Conservation (phyloP, 2,797 vertebrate species). For the Novumbra hubbsi region DNA sequence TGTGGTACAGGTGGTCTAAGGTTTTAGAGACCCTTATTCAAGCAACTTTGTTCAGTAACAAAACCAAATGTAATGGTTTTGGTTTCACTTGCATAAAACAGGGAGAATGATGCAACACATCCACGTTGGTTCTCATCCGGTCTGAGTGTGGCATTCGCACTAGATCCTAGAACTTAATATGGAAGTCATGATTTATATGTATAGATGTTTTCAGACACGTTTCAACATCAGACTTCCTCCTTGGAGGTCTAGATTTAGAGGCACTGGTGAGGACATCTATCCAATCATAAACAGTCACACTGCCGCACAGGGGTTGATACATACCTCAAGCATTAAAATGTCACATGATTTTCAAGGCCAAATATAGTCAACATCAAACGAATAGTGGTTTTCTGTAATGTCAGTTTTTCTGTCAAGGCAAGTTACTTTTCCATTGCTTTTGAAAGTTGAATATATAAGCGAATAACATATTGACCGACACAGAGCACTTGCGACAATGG, state of each 20-base stretch:
- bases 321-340: slow-evolving; percentile 10
- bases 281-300: slow-evolving; percentile 31
- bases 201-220: slow-evolving; percentile 51
- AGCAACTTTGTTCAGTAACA: too few species aligned
- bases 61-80: too few species aligned
- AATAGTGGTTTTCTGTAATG: neutral
- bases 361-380: slow-evolving; percentile 7
- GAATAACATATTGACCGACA: slow-evolving; percentile 19
- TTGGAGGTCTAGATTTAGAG: neutral
- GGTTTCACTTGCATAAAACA: too few species aligned
- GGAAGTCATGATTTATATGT: slow-evolving; percentile 53
- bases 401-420: neutral
- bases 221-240: slow-evolving; percentile 16
- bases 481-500: neutral
- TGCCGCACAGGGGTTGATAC: slow-evolving; percentile 23
- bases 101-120: neutral
- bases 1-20: too few species aligned
- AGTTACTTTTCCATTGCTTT: slow-evolving; percentile 7
- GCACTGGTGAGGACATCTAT: slow-evolving; percentile 32
- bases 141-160: slow-evolving; percentile 33
- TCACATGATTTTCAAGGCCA: neutral
- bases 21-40: too few species aligned
- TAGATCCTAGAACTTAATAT: slow-evolving; percentile 31
- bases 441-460: slow-evolving; percentile 20
- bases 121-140: slow-evolving; percentile 33